Conservation (phyloP, 2,888 invertebrate genomes). For the Rugalucina vietnamica region DNA sequence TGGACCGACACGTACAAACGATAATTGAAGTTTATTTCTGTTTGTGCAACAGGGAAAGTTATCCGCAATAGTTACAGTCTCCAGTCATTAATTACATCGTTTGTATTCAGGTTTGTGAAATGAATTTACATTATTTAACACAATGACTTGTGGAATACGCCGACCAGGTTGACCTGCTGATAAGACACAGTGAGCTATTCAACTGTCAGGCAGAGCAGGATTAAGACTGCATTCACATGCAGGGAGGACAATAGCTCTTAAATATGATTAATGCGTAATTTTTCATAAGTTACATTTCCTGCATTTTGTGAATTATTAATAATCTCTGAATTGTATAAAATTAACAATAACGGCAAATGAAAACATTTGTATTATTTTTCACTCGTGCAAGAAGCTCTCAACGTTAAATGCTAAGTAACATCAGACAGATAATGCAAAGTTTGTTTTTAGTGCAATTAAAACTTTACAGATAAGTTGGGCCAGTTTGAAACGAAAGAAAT, state of each 20-base stretch:
- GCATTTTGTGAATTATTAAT: too few relatives aligned
- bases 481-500: too few relatives aligned
- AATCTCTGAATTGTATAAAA: too few relatives aligned
- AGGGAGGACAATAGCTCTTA: neutral
- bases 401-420: too few relatives aligned
- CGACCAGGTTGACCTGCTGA: neutral
- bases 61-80: neutral
- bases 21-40: neutral
- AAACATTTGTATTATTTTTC: too few relatives aligned
- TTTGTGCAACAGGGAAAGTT: neutral
- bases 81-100: neutral
- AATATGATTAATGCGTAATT: too few relatives aligned
- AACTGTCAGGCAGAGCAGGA: neutral
- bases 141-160: neutral
- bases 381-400: too few relatives aligned
- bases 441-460: too few relatives aligned
- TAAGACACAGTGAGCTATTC: conserved; percentile 2
- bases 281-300: too few relatives aligned
- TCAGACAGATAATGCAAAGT: too few relatives aligned
- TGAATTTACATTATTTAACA: neutral
- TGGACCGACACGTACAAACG: neutral
- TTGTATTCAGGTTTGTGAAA: neutral
- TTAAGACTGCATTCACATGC: neutral
- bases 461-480: too few relatives aligned
- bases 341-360: too few relatives aligned